Percentiles rank a stretch among this genome's conserved stretches.
phyloP scores from a whole-genome alignment of 2,797 vertebrate genomes.

The Alectoris magna region DNA sequence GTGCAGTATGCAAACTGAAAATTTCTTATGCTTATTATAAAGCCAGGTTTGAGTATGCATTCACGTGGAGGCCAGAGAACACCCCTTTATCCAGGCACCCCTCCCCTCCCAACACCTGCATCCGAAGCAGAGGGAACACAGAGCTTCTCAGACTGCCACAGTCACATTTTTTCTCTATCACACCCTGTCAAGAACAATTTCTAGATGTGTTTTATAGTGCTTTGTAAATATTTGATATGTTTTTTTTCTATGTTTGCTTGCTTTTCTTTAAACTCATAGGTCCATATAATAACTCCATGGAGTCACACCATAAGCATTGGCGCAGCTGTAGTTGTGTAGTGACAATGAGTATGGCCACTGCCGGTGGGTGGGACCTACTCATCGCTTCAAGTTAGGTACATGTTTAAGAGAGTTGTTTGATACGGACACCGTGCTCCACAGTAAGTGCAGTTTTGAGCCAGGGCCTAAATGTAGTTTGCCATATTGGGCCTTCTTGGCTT shows the following conservation, averaged over 20 bases:
- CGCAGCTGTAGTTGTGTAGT: not conserved
- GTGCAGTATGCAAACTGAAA: not conserved
- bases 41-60: not conserved
- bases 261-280: not conserved
- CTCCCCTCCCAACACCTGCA: not conserved
- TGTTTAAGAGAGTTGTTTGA: not conserved
- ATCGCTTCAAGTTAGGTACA: not conserved
- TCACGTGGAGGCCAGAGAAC: not conserved
- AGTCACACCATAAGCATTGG: not conserved
- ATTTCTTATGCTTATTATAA: not conserved
- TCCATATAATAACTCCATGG: not conserved
- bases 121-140: not conserved
- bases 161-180: not conserved
- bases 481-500: not conserved
- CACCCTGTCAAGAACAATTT: not conserved
- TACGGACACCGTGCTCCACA: not conserved
- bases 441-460: constrained; percentile 10
- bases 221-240: constrained; percentile 37
- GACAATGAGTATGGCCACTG: not conserved
- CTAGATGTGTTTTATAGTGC: not conserved
- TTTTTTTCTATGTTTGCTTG: constrained; percentile 7
- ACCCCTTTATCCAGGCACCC: not conserved
- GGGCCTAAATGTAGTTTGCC: not conserved
- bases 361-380: not conserved
- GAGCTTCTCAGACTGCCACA: not conserved